These are phyloP conservation scores for Entosphenus tridentatus DNA, from an alignment of 2,113 vertebrate genomes.

Conservation along the genomic window DNA sequence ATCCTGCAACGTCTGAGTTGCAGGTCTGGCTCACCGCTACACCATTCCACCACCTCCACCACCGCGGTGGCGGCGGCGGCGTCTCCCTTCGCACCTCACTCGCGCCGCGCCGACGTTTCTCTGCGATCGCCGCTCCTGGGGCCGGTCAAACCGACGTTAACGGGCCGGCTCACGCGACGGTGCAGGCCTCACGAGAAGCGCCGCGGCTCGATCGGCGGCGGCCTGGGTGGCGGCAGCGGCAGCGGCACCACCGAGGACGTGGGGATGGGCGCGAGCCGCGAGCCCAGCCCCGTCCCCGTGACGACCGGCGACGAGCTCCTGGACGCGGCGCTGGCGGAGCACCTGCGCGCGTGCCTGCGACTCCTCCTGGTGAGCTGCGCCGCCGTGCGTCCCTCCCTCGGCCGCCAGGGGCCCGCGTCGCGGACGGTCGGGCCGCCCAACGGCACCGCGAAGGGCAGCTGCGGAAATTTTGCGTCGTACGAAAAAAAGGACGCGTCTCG, in stretches of 20 bases:
- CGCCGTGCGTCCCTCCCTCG: background rate
- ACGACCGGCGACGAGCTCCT: constrained; percentile 43
- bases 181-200: background rate
- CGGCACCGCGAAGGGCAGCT: too few relatives aligned
- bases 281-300: constrained; percentile 27
- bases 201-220: background rate
- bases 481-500: too few relatives aligned
- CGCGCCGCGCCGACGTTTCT: background rate
- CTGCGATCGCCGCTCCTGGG: background rate
- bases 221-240: background rate
- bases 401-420: background rate
- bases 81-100: background rate
- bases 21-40: background rate
- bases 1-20: background rate
- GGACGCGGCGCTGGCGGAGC: constrained; percentile 44
- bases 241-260: constrained; percentile 11
- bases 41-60: too few relatives aligned
- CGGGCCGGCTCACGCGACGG: background rate
- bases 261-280: constrained; percentile 17
- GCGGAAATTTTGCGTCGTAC: too few relatives aligned
- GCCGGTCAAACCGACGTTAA: background rate
- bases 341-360: constrained; percentile 48
- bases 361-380: constrained; percentile 49
- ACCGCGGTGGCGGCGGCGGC: background rate
- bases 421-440: too few relatives aligned